Base-by-base conservation (phyloP, 2,797 vertebrate species). In the Gila robusta region DNA sequence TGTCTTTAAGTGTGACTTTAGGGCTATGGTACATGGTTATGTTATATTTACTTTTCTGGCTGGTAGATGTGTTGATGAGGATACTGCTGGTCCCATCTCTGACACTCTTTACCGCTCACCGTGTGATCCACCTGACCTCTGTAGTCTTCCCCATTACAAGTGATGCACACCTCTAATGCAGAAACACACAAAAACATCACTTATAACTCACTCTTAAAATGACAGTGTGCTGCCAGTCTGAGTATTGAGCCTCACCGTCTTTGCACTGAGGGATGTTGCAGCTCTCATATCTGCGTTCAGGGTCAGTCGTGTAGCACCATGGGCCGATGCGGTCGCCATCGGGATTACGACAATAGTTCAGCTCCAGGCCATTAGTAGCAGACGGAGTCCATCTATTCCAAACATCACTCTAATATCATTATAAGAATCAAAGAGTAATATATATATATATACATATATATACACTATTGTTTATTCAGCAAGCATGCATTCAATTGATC, bases 121-220 rank as follows among this genome's bases (percentile, higher is more conserved):
- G 98, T 98, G 93, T 93, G 94, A 92, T 99, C 98, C 70, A 99
- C 94, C 0, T 95, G 91, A 0, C 98, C 98, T 0, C 96, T 94
- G 93, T 99, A 99, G 84, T 98, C 96, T 90, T 99, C 98, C 0
- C 98, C 98, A 0, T 98, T 99, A 90, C 98, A 99, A 2, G 94
- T 96, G 89, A 98, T 91, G 59, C 98, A 99, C 1, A 96, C 91
- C 2, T 96, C 98, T 97, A 91, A 84, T 79, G 84, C 64, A 87
- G 1, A 69, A 62, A 77, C 21, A 79, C 5, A 79, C 4, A 69
- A 17, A 64, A 67, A 83, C 64, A 84, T 35, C 64, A 4, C 8
- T 11, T 26, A 14, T 26, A 32, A 26, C 79, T 16, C 44, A 49
- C 21, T 11, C 62, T 47, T 6, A 64, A 67, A 21, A 41, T 9